Conservation (phyloP, 2,888 invertebrate genomes). For the Lochmaea crataegi region DNA sequence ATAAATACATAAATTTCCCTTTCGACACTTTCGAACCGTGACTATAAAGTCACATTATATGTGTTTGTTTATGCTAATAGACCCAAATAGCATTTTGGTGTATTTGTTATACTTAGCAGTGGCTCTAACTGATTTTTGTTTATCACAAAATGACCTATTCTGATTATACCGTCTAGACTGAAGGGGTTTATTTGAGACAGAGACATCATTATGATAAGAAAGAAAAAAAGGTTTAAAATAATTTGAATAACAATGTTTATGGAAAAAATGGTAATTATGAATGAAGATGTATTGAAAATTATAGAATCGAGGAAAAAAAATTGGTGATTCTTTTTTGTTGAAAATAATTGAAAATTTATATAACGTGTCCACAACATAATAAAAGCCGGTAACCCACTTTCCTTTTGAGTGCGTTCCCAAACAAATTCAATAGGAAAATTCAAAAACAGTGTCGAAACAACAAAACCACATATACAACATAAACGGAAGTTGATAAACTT, state of each 20-base stretch:
- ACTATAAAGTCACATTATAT: not conserved
- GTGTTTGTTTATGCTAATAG: slow-evolving; percentile 1
- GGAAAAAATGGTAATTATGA: too few species aligned
- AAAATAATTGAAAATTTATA: too few species aligned
- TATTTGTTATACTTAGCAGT: not conserved
- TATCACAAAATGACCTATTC: not conserved
- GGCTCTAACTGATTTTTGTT: not conserved
- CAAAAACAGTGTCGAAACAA: slow-evolving; percentile 21
- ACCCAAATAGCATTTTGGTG: slow-evolving; percentile 1
- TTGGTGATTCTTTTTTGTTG: too few species aligned
- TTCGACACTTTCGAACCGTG: not conserved
- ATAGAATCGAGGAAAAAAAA: too few species aligned
- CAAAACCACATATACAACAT: slow-evolving; percentile 27
- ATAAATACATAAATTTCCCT: not conserved
- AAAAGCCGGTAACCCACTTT: too few species aligned
- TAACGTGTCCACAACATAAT: too few species aligned
- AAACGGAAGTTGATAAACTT: slow-evolving; percentile 44
- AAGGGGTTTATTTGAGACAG: not conserved
- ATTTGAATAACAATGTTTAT: too few species aligned
- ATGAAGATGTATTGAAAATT: too few species aligned
- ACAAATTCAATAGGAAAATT: slow-evolving; percentile 18
- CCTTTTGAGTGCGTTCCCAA: not conserved
- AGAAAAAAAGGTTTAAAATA: not conserved
- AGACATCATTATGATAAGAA: not conserved
- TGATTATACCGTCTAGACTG: not conserved